These are phyloP conservation scores for Morelia viridis DNA, from an alignment of 2,797 vertebrate genomes.

Conservation along the genomic window DNA sequence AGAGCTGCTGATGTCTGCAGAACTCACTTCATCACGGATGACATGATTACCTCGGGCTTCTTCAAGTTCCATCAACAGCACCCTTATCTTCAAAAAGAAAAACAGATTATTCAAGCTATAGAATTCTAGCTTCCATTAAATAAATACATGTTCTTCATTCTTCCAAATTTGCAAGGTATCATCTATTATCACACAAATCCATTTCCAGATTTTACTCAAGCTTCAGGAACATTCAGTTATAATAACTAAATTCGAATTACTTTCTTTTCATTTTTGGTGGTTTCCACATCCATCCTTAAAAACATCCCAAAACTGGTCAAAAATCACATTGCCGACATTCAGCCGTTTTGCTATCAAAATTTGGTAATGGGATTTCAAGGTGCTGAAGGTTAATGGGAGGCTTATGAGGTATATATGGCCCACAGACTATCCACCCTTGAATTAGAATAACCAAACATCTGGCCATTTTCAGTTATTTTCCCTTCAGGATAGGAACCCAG, in stretches of 20 bases:
- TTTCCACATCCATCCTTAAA: not conserved
- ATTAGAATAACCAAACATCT: not conserved
- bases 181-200: not conserved
- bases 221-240: not conserved
- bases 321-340: not conserved
- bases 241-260: not conserved
- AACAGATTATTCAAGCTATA: fast-evolving
- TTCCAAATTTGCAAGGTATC: not conserved
- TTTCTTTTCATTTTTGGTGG: not conserved
- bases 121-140: not conserved
- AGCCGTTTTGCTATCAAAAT: not conserved
- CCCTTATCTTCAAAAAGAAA: constrained; percentile 80
- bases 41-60: constrained; percentile 95
- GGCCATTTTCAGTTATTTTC: not conserved
- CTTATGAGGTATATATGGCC: not conserved
- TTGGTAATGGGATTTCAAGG: not conserved
- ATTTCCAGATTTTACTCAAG: not conserved
- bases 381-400: not conserved
- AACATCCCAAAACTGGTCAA: not conserved
- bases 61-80: constrained; percentile 93
- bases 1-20: constrained; percentile 89
- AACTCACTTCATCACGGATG: constrained; percentile 85
- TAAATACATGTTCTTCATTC: not conserved
- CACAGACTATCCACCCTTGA: not conserved
- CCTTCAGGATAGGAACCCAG: not conserved